Percentiles rank a stretch among this genome's conserved stretches.
Evolutionary conservation across 2,797 vertebrate species (phyloP).

Genomic region (Pseudopleuronectes americanus): DNA sequence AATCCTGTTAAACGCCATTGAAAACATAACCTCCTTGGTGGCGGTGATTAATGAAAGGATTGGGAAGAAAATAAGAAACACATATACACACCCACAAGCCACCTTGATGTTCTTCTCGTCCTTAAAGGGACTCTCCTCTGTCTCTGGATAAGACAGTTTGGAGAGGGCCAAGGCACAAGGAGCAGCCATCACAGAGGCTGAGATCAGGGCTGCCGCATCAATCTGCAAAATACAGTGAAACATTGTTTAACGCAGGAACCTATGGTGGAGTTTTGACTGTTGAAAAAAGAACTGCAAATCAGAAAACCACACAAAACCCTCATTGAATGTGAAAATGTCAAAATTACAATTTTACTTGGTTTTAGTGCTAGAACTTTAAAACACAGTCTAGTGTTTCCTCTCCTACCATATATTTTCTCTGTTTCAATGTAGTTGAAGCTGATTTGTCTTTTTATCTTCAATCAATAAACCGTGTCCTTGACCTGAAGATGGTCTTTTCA

Average conservation of each 20-base stretch:
- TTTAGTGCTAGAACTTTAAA: too few relatives aligned
- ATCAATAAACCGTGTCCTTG: background rate
- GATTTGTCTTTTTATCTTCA: background rate
- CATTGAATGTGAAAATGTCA: background rate
- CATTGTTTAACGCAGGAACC: background rate
- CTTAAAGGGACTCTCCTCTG: slow-evolving; percentile 87
- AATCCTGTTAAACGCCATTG: too few relatives aligned
- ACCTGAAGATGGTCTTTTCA: background rate
- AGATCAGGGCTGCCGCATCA: slow-evolving; percentile 89
- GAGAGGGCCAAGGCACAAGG: slow-evolving; percentile 93
- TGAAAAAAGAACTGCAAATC: background rate
- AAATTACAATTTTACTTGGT: background rate
- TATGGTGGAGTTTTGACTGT: too few relatives aligned
- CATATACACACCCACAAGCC: slow-evolving; percentile 81
- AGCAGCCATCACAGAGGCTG: slow-evolving; percentile 97
- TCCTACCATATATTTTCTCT: too few relatives aligned
- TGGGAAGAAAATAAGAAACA: background rate
- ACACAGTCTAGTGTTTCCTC: too few relatives aligned
- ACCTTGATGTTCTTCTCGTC: slow-evolving; percentile 81
- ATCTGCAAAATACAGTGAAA: slow-evolving; percentile 82
- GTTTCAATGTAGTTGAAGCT: background rate
- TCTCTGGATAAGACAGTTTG: slow-evolving; percentile 94
- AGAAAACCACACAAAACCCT: background rate
- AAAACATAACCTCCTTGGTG: too few relatives aligned
- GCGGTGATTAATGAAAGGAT: background rate